phyloP scores from a whole-genome alignment of 1,140 invertebrate genomes.

The Melipona quadrifasciata region DNA sequence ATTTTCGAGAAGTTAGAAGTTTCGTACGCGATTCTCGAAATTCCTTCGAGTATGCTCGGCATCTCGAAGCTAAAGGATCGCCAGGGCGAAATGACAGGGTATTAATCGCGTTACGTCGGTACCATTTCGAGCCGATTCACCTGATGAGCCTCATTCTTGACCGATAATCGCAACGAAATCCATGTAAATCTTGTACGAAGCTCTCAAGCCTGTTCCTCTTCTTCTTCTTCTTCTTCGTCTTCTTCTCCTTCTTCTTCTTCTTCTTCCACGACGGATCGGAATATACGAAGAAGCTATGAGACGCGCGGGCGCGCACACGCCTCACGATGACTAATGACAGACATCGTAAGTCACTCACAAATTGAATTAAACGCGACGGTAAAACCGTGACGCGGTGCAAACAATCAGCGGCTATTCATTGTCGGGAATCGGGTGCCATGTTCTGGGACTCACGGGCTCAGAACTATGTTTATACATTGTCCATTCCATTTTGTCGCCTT shows the following conservation, averaged over 20 bases:
- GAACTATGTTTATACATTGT: background rate
- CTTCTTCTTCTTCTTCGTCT: background rate
- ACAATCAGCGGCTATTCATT: slow-evolving; percentile 65
- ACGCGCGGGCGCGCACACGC: slow-evolving; percentile 27
- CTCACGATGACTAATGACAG: slow-evolving; percentile 63
- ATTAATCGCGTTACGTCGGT: slow-evolving; percentile 39
- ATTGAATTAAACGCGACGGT: slow-evolving; percentile 68
- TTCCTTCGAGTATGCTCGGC: background rate
- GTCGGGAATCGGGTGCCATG: slow-evolving; percentile 43
- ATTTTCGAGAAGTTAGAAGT: background rate
- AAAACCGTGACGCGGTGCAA: slow-evolving; percentile 66
- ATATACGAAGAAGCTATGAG: slow-evolving; percentile 44
- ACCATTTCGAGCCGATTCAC: slow-evolving; percentile 52
- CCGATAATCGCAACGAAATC: slow-evolving; percentile 36
- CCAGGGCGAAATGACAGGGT: background rate
- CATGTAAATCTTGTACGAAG: slow-evolving; percentile 17
- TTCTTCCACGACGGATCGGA: slow-evolving; percentile 1
- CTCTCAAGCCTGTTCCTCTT: slow-evolving; percentile 14
- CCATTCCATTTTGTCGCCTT: background rate
- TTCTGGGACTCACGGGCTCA: background rate
- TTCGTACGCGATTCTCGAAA: background rate
- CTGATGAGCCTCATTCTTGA: slow-evolving; percentile 58
- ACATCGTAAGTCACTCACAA: slow-evolving; percentile 66
- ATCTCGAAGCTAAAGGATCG: background rate
- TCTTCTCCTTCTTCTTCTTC: background rate